A percentile compares a stretch with the other conserved stretches of the same genome.
Evolutionary conservation across 2,888 invertebrate species (phyloP).

Genomic region (Unio delphinus): DNA sequence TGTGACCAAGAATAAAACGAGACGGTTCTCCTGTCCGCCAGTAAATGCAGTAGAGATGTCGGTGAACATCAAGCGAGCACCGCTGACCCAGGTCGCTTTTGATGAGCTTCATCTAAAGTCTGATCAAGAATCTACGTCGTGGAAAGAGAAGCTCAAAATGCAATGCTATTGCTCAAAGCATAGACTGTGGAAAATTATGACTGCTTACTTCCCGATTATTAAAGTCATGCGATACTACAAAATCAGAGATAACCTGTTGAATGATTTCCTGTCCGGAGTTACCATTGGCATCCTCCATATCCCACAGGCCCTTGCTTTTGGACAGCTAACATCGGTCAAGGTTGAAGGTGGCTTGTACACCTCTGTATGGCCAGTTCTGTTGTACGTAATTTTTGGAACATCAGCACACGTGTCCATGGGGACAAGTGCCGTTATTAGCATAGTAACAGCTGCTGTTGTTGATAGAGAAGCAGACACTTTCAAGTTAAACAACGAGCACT

Average conservation of each 20-base stretch:
- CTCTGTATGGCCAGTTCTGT: slow-evolving; percentile 61
- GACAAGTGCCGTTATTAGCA: slow-evolving; percentile 64
- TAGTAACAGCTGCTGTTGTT: slow-evolving; percentile 63
- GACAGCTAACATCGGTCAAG: slow-evolving; percentile 59
- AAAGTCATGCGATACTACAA: slow-evolving; percentile 61
- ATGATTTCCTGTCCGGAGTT: slow-evolving; percentile 66
- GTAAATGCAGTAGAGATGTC: slow-evolving; percentile 32
- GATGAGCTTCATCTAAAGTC: slow-evolving; percentile 55
- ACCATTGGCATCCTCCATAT: slow-evolving; percentile 68
- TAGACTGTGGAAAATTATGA: slow-evolving; percentile 50
- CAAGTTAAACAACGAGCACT: slow-evolving; percentile 33
- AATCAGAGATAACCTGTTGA: slow-evolving; percentile 50
- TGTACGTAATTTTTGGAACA: slow-evolving; percentile 64
- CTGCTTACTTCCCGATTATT: slow-evolving; percentile 56
- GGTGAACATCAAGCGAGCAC: slow-evolving; percentile 42
- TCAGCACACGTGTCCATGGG: slow-evolving; percentile 65
- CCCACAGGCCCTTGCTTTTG: slow-evolving; percentile 67
- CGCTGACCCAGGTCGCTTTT: slow-evolving; percentile 52
- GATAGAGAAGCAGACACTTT: slow-evolving; percentile 50
- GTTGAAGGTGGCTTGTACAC: slow-evolving; percentile 64
- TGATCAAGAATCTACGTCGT: slow-evolving; percentile 14
- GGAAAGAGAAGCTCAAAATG: slow-evolving; percentile 30
- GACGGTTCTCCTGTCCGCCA: slow-evolving; percentile 46
- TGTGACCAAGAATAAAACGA: slow-evolving; percentile 20
- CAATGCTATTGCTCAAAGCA: slow-evolving; percentile 52